A percentile compares a stretch with the other conserved stretches of the same genome.
phyloP scores from a whole-genome alignment of 2,888 invertebrate species.

The Colostygia pectinataria region DNA sequence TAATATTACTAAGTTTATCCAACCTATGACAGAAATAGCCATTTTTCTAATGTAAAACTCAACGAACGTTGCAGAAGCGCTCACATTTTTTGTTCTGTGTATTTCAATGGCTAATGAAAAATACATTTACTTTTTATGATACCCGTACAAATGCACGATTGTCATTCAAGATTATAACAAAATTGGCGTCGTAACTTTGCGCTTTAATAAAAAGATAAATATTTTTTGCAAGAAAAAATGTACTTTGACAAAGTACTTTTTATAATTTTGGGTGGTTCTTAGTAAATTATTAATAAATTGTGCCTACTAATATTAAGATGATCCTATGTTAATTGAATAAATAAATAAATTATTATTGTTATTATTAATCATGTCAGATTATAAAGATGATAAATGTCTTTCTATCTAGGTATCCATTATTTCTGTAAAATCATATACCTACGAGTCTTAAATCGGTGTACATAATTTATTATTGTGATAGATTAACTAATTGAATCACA shows the following conservation, averaged over 20 bases:
- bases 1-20: slow-evolving; percentile 11
- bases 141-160: slow-evolving; percentile 26
- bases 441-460: no score
- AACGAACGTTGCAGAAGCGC: slow-evolving; percentile 25
- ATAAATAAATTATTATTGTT: no score
- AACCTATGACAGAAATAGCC: slow-evolving; percentile 28
- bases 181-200: slow-evolving; percentile 13
- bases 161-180: slow-evolving; percentile 23
- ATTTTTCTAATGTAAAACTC: slow-evolving; percentile 27
- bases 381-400: neutral
- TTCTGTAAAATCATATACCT: neutral
- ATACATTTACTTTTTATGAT: slow-evolving; percentile 27
- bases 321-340: no score
- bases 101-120: slow-evolving; percentile 32
- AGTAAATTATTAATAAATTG: no score
- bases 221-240: no score
- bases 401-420: neutral
- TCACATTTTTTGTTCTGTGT: slow-evolving; percentile 28
- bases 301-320: no score
- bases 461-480: no score
- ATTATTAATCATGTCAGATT: slow-evolving; percentile 4
- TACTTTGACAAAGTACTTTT: no score
- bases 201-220: no score
- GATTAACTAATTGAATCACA: no score
- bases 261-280: no score